phyloP scores from a whole-genome alignment of 2,888 invertebrate genomes.

The Didymodactylos carnosus region DNA sequence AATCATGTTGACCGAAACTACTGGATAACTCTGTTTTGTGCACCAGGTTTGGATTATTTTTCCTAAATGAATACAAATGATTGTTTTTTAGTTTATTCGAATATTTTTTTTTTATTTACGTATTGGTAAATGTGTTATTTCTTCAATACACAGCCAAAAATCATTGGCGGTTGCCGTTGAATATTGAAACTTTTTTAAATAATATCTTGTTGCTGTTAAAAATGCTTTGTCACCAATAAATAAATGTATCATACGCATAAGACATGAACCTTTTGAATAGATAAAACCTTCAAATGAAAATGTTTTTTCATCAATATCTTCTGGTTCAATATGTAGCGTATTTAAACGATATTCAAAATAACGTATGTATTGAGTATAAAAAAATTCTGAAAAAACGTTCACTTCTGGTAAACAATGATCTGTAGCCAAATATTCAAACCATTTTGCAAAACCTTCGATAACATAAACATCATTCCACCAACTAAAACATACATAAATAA shows the following conservation, averaged over 20 bases:
- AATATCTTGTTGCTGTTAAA: background rate
- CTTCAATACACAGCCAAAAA: background rate
- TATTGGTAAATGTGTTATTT: background rate
- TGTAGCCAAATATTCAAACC: background rate
- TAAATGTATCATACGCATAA: constrained; percentile 1
- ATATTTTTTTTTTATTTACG: background rate
- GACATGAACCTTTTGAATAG: background rate
- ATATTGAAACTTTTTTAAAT: background rate
- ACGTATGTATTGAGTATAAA: background rate
- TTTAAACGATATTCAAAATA: background rate
- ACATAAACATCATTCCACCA: constrained; percentile 1
- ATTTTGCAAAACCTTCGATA: background rate
- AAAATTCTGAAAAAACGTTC: background rate
- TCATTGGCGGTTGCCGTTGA: background rate
- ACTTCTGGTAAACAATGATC: background rate
- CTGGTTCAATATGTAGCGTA: background rate
- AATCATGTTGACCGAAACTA: background rate
- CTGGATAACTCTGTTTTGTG: background rate
- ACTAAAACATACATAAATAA: no score
- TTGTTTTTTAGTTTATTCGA: no score
- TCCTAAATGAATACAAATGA: background rate
- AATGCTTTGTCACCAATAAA: background rate
- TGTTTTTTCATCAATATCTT: background rate
- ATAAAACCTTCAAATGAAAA: background rate
- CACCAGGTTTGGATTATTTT: background rate